Percentiles rank a stretch among this genome's conserved stretches.
Evolutionary conservation across 2,888 invertebrate species (phyloP).

Genomic region (Phasia obesa): DNA sequence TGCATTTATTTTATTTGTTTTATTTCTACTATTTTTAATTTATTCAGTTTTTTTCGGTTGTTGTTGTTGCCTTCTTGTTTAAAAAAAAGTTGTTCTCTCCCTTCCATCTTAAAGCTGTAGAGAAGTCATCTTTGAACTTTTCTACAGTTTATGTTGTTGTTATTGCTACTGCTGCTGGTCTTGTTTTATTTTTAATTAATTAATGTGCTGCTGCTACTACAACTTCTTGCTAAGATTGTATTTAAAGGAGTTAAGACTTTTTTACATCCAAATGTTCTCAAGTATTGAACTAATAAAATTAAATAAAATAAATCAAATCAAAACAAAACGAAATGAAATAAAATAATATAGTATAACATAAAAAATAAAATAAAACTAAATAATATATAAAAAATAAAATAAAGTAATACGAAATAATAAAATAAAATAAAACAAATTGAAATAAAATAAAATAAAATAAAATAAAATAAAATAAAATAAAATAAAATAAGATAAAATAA

Average conservation of each 20-base stretch:
- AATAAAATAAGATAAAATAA: no score
- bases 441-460: no score
- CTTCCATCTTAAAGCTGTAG: slow-evolving; percentile 66
- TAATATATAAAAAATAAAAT: no score
- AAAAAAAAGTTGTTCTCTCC: slow-evolving; percentile 64
- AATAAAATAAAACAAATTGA: no score
- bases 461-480: no score
- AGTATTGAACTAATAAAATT: no score
- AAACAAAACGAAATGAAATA: no score
- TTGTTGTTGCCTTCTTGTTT: slow-evolving; percentile 25
- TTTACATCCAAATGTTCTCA: no score
- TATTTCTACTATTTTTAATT: slow-evolving; percentile 54
- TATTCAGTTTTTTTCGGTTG: slow-evolving; percentile 23
- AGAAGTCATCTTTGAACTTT: slow-evolving; percentile 71
- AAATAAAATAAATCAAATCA: no score
- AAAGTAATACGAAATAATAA: no score
- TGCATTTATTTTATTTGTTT: slow-evolving; percentile 67
- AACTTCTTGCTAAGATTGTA: slow-evolving; percentile 27
- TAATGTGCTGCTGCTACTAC: slow-evolving; percentile 59
- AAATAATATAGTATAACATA: no score
- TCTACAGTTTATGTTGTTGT: slow-evolving; percentile 50
- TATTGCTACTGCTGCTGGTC: slow-evolving; percentile 35
- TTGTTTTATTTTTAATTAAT: slow-evolving; percentile 70
- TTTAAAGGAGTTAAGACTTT: slow-evolving; percentile 36
- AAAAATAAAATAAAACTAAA: no score